Base-by-base conservation (phyloP, 23 tunicate genomes). In the Halocynthia roretzi region DNA sequence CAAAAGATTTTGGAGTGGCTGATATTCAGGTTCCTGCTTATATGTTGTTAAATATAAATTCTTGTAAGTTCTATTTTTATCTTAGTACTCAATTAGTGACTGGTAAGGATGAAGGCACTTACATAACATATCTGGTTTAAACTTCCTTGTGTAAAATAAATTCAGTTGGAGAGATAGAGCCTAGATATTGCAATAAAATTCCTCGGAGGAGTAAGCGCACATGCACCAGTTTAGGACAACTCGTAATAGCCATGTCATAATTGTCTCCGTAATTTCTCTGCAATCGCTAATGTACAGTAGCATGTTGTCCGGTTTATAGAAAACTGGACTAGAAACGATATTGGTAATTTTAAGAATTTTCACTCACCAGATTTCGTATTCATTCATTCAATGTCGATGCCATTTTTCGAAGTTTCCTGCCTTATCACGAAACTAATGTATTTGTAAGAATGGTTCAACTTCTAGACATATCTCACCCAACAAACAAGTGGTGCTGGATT, bases 1-100 rank as follows among this genome's bases (percentile, higher is more conserved):
- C 81, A 76, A 20, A 87, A 87, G 77, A 81, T 86, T 51, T 31
- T 87, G 44, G 93, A 87, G 77, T 87, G 93, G 93, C 60, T 87
- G 67, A 53, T 87, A 10, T 82, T 81, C 53, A 77, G 93, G 86
- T 87, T 14, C 15, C 17, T 14, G n/a, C 63, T 58, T n/a, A 58
- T 58, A 63, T 14, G 66, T 50, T 55, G 70, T 57, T 19, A 67
- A 15, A 67, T 19, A 18, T 19, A 19, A n/a, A 67, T n/a, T 67
- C 17, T 10, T 67, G 9, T 9, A 5, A n/a, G 72, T 11, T 19
- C 72, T 18, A 15, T 0, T 31, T 31, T 31, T 31, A 0, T 31
- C 4, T 1, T 1, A 31, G 44, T 31, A 31, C 44, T 31, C n/a
- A n/a, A n/a, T n/a, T n/a, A n/a, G n/a, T n/a, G n/a, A n/a, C n/a